Conservation (phyloP, 2,113 vertebrate species). For the Heterocephalus glaber region DNA sequence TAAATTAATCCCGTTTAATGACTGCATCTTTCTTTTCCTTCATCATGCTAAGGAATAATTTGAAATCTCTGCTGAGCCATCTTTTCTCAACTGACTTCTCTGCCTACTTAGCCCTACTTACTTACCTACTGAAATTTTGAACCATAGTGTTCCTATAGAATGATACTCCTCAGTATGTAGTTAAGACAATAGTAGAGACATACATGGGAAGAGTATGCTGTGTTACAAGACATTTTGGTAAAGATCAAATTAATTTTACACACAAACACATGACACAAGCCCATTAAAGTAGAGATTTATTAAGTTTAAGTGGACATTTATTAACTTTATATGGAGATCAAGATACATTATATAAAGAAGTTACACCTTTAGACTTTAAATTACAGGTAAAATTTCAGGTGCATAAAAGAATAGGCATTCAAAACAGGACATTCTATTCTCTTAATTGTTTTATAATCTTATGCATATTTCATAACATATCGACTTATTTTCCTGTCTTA, state of each 20-base stretch:
- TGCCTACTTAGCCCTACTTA: background rate
- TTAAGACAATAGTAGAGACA: background rate
- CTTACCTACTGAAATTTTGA: background rate
- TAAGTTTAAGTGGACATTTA: too few species aligned
- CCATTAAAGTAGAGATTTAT: background rate
- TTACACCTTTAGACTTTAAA: background rate
- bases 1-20: background rate
- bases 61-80: background rate
- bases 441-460: background rate
- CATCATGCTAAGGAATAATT: background rate
- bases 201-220: background rate
- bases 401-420: background rate
- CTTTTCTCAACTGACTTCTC: background rate
- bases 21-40: background rate
- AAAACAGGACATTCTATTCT: background rate
- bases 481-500: background rate
- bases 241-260: background rate
- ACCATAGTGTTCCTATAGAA: background rate
- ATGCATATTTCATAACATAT: background rate
- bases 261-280: background rate
- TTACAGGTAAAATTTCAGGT: background rate
- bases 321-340: background rate
- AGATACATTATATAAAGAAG: background rate
- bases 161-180: background rate
- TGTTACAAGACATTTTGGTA: background rate